phyloP scores from a whole-genome alignment of 2,113 vertebrate species.

The Tylochromis polylepis region DNA sequence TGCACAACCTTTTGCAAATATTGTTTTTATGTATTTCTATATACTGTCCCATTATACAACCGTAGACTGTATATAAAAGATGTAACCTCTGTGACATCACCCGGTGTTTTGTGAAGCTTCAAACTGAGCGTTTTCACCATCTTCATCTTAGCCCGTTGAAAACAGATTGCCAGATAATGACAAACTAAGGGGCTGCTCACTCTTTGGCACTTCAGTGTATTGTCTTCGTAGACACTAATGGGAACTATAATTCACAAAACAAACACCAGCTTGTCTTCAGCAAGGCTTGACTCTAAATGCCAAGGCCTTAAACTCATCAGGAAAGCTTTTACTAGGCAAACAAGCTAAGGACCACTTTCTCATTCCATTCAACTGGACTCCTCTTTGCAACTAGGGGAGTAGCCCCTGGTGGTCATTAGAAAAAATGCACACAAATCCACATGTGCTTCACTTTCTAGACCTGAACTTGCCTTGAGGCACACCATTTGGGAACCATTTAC shows the following conservation, averaged over 20 bases:
- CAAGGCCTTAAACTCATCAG: neutral
- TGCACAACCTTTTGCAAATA: slow-evolving; percentile 74
- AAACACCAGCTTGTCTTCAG: neutral
- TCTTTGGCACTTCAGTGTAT: neutral
- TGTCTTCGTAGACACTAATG: neutral
- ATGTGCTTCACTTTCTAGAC: neutral
- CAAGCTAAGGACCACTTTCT: neutral
- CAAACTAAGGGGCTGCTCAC: neutral
- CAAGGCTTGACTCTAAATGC: neutral
- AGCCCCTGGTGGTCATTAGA: neutral
- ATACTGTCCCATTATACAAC: neutral
- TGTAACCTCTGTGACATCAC: neutral
- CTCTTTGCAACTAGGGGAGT: neutral
- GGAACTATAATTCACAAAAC: neutral
- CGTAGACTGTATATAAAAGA: neutral
- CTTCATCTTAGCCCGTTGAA: neutral
- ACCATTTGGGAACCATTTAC: neutral
- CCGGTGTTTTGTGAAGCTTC: neutral
- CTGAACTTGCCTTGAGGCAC: neutral
- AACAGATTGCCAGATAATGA: neutral
- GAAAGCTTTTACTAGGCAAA: neutral
- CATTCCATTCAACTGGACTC: neutral
- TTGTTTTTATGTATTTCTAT: slow-evolving; percentile 17
- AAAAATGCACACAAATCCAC: neutral
- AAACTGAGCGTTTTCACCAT: neutral